Percentiles rank a stretch among this genome's conserved stretches.
phyloP scores from a whole-genome alignment of 2,113 vertebrate species.

The Spea bombifrons region DNA sequence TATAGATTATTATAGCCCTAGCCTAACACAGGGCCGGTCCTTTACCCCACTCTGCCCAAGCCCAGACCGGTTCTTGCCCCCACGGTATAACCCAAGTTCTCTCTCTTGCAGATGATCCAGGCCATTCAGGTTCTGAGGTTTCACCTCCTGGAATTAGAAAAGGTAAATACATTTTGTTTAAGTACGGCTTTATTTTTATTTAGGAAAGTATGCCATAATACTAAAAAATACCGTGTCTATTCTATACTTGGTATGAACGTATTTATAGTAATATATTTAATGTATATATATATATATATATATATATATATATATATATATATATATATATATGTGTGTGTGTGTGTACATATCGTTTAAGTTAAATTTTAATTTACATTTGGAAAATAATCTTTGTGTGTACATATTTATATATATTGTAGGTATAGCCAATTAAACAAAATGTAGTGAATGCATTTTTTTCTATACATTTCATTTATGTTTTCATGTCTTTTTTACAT shows the following conservation, averaged over 20 bases:
- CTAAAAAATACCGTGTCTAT: no score
- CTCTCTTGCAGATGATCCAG: conserved; percentile 94
- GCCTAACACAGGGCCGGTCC: no score
- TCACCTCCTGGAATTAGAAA: conserved; percentile 99
- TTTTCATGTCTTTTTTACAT: no score
- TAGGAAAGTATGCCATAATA: not conserved
- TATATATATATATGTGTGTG: conserved; percentile 7
- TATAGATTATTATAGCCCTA: no score
- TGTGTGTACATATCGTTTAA: not conserved
- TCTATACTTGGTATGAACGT: no score
- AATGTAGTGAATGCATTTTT: no score
- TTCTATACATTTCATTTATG: no score
- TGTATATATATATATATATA: not conserved
- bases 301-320: conserved; percentile 7
- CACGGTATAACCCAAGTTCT: conserved; percentile 52
- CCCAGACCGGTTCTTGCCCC: not conserved
- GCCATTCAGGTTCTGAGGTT: conserved; percentile 99
- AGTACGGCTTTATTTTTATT: not conserved
- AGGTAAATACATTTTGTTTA: conserved; percentile 75
- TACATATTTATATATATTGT: not conserved
- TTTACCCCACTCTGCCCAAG: not conserved
- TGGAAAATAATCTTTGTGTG: not conserved
- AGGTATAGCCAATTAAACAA: no score
- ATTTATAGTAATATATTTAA: no score
- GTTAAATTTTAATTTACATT: not conserved